A percentile compares a stretch with the other conserved stretches of the same genome.
Conservation (phyloP, 30 jellyfish, hydroid and myxozoan genomes). For the Cassiopea andromeda region DNA sequence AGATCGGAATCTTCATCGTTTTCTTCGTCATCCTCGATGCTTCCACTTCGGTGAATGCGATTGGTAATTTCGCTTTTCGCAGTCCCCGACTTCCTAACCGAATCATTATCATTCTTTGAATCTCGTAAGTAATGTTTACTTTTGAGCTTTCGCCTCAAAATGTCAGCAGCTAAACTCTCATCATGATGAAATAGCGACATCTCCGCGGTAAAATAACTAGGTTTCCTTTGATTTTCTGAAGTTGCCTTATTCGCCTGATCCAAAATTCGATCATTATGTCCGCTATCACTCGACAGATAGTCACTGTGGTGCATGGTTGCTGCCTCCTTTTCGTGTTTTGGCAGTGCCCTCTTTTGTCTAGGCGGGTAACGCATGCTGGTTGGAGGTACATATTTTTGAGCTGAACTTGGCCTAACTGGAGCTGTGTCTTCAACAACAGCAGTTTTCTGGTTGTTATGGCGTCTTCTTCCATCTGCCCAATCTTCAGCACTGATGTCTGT, state of each 20-base stretch:
- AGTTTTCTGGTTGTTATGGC: not conserved
- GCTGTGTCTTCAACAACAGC: not conserved
- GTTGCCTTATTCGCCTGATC: not conserved
- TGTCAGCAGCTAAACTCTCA: conserved; percentile 38
- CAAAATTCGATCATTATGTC: not conserved
- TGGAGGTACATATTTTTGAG: conserved; percentile 64
- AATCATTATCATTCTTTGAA: conserved; percentile 50
- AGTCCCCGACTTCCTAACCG: conserved; percentile 47
- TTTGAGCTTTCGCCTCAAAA: conserved; percentile 47
- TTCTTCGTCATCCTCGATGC: conserved; percentile 70
- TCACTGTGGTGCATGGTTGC: conserved; percentile 24
- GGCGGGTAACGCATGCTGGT: conserved; percentile 81
- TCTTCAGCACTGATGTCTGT: conserved; percentile 1
- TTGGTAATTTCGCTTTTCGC: not conserved
- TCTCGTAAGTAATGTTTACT: conserved; percentile 29
- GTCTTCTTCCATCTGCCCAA: not conserved
- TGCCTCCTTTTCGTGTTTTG: not conserved
- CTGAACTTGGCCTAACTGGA: conserved; percentile 16
- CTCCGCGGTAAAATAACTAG: conserved; percentile 66
- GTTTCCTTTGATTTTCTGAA: conserved; percentile 29
- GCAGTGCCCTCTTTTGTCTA: conserved; percentile 13
- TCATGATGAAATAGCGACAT: conserved; percentile 67
- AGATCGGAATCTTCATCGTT: conserved; percentile 70
- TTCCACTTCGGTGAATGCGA: conserved; percentile 59
- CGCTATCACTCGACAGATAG: conserved; percentile 41